phyloP scores from a whole-genome alignment of 2,113 vertebrate species.

The Aix galericulata region DNA sequence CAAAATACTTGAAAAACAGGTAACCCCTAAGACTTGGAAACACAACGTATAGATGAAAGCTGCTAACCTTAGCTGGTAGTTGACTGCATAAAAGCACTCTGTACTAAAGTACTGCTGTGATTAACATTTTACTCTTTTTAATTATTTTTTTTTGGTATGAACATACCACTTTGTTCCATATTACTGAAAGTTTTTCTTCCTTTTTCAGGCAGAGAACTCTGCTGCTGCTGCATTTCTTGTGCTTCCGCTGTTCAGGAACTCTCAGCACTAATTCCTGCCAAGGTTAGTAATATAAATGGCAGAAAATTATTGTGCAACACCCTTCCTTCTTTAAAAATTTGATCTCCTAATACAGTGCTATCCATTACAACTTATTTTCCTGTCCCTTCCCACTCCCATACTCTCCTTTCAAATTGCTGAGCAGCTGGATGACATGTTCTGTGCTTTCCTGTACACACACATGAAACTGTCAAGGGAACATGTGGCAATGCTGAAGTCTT shows the following conservation, averaged over 20 bases:
- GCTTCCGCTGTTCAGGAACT: neutral
- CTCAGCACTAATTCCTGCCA: neutral
- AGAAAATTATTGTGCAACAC: neutral
- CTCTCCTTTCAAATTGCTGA: neutral
- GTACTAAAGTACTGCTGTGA: neutral
- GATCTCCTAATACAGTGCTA: neutral
- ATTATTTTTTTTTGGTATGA: neutral
- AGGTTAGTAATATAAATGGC: neutral
- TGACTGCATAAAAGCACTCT: neutral
- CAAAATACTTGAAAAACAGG: neutral
- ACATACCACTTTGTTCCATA: neutral
- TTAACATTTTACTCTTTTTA: neutral
- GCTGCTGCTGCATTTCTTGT: neutral
- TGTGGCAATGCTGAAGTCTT: neutral
- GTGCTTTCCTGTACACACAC: neutral
- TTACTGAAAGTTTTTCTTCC: neutral
- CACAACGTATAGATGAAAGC: neutral
- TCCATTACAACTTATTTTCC: neutral
- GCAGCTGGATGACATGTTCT: neutral
- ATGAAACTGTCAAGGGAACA: neutral
- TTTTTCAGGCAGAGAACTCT: neutral
- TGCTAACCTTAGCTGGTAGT: neutral
- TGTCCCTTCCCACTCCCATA: neutral
- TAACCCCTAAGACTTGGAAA: neutral
- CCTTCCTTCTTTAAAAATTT: neutral